Percentiles rank a stretch among this genome's conserved stretches.
Evolutionary conservation across 1,140 invertebrate genomes (phyloP).

Genomic region (Grapholita molesta): DNA sequence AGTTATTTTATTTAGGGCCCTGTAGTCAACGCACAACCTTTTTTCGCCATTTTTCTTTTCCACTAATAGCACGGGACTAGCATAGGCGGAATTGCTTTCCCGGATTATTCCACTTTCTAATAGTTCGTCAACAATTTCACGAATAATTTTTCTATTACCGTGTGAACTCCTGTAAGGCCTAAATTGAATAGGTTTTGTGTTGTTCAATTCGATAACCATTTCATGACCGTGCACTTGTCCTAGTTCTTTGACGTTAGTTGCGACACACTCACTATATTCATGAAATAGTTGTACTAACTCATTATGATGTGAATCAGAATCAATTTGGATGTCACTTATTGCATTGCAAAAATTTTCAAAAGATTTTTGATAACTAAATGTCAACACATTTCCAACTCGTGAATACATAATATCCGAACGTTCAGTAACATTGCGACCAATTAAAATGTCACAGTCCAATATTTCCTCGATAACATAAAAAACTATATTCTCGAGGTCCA

Average conservation of each 20-base stretch:
- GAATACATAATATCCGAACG: conserved; percentile 20
- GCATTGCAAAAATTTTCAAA: neutral
- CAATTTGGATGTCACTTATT: neutral
- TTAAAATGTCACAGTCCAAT: conserved; percentile 15
- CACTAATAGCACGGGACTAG: conserved; percentile 32
- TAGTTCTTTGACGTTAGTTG: neutral
- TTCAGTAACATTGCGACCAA: conserved; percentile 22
- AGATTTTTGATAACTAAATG: neutral
- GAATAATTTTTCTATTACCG: neutral
- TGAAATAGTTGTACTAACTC: neutral
- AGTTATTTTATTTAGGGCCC: no score
- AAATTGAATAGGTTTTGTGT: neutral
- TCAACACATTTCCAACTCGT: neutral
- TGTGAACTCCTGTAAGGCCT: conserved; percentile 6
- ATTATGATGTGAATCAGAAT: neutral
- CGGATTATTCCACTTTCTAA: conserved; percentile 24
- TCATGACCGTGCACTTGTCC: conserved; percentile 11
- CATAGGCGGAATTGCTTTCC: conserved; percentile 35
- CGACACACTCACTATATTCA: neutral
- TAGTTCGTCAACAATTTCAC: conserved; percentile 23
- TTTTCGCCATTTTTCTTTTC: conserved; percentile 26
- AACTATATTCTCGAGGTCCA: neutral
- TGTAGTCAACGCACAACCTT: no score
- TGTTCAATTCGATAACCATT: neutral
- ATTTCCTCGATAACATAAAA: conserved; percentile 8